Conservation (phyloP, 2,797 vertebrate genomes). For the Myripristis jacobus region DNA sequence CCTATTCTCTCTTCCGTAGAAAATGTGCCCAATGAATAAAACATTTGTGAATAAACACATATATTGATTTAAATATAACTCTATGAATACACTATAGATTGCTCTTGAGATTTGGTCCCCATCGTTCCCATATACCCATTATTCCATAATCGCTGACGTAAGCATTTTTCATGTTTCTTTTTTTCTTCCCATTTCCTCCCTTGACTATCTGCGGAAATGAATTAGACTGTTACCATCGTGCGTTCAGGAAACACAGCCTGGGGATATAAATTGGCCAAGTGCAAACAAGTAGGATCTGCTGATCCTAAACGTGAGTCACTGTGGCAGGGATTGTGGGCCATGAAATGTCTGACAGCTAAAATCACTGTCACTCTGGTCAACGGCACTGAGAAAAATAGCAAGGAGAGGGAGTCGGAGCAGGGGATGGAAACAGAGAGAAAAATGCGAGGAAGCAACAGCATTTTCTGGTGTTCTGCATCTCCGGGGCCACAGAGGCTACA, state of each 20-base stretch:
- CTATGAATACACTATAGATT: slow-evolving; percentile 69
- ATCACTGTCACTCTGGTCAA: slow-evolving; percentile 62
- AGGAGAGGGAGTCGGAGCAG: not conserved
- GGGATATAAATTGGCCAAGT: slow-evolving; percentile 62
- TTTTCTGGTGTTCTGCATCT: slow-evolving; percentile 25
- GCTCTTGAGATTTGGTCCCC: slow-evolving; percentile 65
- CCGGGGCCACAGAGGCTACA: slow-evolving; percentile 21
- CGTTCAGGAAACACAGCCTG: slow-evolving; percentile 47
- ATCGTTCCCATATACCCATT: slow-evolving; percentile 55
- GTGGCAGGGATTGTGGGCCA: slow-evolving; percentile 60
- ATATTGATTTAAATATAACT: slow-evolving; percentile 77
- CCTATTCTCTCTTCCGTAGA: slow-evolving; percentile 50
- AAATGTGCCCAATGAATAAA: slow-evolving; percentile 75
- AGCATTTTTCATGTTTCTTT: slow-evolving; percentile 60
- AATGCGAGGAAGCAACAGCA: slow-evolving; percentile 30
- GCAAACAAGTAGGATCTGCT: slow-evolving; percentile 63
- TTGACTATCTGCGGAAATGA: slow-evolving; percentile 49
- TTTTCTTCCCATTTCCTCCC: slow-evolving; percentile 59
- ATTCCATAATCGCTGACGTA: slow-evolving; percentile 65
- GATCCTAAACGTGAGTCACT: slow-evolving; percentile 66
- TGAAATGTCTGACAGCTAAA: slow-evolving; percentile 68
- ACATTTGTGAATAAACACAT: slow-evolving; percentile 73
- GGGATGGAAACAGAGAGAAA: slow-evolving; percentile 10
- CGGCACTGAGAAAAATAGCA: slow-evolving; percentile 35
- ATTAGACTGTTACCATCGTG: slow-evolving; percentile 58